These are phyloP conservation scores for Clarias platycephalus DNA, from an alignment of 2,797 vertebrate species.

Conservation along the genomic window DNA sequence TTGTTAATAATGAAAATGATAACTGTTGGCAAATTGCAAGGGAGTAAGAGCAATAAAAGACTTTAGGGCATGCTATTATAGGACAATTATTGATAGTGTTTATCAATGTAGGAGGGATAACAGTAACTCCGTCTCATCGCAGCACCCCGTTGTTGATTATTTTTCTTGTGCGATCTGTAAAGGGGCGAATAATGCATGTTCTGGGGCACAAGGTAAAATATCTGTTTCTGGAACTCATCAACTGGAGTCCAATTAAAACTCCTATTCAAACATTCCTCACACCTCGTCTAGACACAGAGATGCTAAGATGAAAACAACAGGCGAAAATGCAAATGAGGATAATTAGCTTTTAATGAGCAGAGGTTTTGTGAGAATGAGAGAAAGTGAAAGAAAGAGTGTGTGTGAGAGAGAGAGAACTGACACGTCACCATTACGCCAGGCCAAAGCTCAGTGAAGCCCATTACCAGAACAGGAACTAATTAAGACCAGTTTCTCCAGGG, in stretches of 20 bases:
- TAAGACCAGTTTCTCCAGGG: conserved; percentile 45
- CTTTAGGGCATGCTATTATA: neutral
- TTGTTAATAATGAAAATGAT: neutral
- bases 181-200: neutral
- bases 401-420: conserved; percentile 40
- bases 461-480: conserved; percentile 46
- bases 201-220: neutral
- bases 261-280: conserved; percentile 22
- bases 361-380: conserved; percentile 32
- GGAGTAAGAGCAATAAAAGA: neutral
- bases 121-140: neutral
- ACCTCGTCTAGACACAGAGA: conserved; percentile 41
- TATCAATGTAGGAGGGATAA: neutral
- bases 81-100: neutral
- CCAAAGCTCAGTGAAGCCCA: conserved; percentile 33
- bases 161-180: conserved; percentile 5
- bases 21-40: neutral
- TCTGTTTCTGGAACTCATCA: conserved; percentile 17
- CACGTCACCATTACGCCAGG: conserved; percentile 44
- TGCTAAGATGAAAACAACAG: conserved; percentile 45
- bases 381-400: conserved; percentile 7
- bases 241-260: conserved; percentile 40
- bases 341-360: conserved; percentile 60
- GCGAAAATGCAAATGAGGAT: conserved; percentile 56
- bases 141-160: neutral